A percentile compares a stretch with the other conserved stretches of the same genome.
Evolutionary conservation across 2,113 vertebrate species (phyloP).

Genomic region (Corythaeola cristata): DNA sequence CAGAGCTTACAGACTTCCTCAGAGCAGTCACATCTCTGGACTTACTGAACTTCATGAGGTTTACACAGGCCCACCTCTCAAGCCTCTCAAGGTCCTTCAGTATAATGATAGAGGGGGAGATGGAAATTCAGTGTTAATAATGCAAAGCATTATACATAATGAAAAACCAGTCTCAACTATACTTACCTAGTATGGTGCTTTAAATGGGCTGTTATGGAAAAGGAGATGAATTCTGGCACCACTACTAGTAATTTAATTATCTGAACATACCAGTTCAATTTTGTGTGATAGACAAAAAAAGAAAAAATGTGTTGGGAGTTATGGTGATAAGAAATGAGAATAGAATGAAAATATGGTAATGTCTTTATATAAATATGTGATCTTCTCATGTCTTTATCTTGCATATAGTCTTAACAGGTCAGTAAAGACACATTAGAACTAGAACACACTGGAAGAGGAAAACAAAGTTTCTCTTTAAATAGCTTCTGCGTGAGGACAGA

Average conservation of each 20-base stretch:
- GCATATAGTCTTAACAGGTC: neutral
- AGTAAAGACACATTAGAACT: neutral
- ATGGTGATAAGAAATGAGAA: neutral
- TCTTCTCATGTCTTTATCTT: neutral
- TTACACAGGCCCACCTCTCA: too few species aligned
- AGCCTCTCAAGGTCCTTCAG: too few species aligned
- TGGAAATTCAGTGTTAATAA: neutral
- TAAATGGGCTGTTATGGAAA: neutral
- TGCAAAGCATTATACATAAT: neutral
- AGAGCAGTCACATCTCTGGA: neutral
- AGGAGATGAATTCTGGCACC: neutral
- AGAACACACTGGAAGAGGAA: neutral
- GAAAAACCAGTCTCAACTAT: neutral
- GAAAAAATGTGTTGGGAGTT: neutral
- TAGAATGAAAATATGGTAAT: neutral
- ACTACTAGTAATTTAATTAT: neutral
- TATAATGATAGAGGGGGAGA: too few species aligned
- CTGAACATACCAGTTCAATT: neutral
- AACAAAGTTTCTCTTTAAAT: neutral
- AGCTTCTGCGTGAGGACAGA: neutral
- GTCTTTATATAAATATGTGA: neutral
- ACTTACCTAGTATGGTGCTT: neutral
- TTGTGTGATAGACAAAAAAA: neutral
- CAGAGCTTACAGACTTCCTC: neutral
- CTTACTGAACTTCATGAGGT: too few species aligned